Conservation (phyloP, 2,888 invertebrate species). For the Luperina testacea region DNA sequence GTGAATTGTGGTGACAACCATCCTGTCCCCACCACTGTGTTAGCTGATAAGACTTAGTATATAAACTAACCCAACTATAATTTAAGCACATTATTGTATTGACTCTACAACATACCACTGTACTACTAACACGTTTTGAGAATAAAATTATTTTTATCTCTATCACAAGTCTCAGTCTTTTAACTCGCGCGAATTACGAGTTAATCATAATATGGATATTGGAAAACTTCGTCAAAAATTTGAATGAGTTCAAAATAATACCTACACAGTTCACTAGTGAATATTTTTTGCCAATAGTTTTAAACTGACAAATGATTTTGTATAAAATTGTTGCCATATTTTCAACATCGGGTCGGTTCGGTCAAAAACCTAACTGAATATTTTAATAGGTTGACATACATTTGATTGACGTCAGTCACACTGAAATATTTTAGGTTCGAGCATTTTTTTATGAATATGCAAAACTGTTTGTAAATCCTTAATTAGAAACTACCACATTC, state of each 20-base stretch:
- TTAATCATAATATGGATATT: slow-evolving; percentile 22
- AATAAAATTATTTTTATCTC: too few species aligned
- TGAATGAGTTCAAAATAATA: slow-evolving; percentile 6
- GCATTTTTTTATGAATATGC: slow-evolving; percentile 32
- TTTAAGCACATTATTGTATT: too few species aligned
- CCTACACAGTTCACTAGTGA: not conserved
- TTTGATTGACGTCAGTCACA: slow-evolving; percentile 54
- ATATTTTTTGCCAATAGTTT: slow-evolving; percentile 2
- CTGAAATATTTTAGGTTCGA: slow-evolving; percentile 47
- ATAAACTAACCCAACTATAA: too few species aligned
- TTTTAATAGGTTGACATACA: slow-evolving; percentile 30
- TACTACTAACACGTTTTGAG: too few species aligned
- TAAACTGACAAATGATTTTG: slow-evolving; percentile 2
- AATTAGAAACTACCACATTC: slow-evolving; percentile 13
- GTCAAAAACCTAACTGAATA: slow-evolving; percentile 37
- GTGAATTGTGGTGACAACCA: too few species aligned
- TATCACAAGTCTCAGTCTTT: too few species aligned
- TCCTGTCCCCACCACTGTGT: too few species aligned
- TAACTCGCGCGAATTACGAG: too few species aligned
- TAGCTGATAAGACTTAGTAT: too few species aligned
- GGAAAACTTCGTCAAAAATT: slow-evolving; percentile 17
- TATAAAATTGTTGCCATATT: slow-evolving; percentile 15
- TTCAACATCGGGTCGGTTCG: slow-evolving; percentile 3
- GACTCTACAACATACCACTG: too few species aligned
- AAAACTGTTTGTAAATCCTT: slow-evolving; percentile 29